Evolutionary conservation across 2,797 vertebrate genomes (phyloP).

Genomic region (Centropyge bicolor): DNA sequence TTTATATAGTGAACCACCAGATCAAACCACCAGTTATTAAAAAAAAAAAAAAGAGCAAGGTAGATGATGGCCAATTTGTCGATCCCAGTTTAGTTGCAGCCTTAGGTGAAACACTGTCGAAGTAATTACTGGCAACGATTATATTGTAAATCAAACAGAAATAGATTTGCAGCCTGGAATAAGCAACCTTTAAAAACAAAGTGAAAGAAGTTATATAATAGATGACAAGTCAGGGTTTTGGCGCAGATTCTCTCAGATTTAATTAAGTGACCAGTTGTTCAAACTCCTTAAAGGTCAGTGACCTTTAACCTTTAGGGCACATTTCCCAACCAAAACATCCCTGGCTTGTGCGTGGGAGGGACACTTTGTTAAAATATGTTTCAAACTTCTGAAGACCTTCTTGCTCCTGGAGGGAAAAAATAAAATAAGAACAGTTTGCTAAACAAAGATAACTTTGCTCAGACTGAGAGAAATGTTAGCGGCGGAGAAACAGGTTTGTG

Average conservation of each 20-base stretch:
- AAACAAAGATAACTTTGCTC: slow-evolving; percentile 21
- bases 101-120: not conserved
- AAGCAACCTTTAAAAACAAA: not conserved
- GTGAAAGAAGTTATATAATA: rapidly evolving
- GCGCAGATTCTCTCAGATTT: not conserved
- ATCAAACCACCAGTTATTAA: not conserved
- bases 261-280: not conserved
- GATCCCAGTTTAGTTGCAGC: not conserved
- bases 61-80: not conserved
- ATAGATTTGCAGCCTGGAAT: not conserved
- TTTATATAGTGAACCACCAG: not conserved
- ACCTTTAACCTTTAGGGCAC: not conserved
- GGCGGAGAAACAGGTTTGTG: slow-evolving; percentile 61
- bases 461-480: slow-evolving; percentile 41
- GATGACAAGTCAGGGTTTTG: not conserved
- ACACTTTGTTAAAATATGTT: slow-evolving; percentile 16
- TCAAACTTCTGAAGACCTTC: slow-evolving; percentile 21
- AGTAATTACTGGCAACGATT: not conserved
- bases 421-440: not conserved
- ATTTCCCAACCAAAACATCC: not conserved
- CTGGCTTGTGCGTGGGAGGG: not conserved
- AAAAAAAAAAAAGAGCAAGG: not conserved
- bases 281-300: not conserved
- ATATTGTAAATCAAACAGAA: not conserved
- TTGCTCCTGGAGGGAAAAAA: slow-evolving; percentile 11